Evolutionary conservation across 2,797 vertebrate species (phyloP), one percentile per base, ranked within the genome.

Genomic region (Neostethus bicornis): DNA sequence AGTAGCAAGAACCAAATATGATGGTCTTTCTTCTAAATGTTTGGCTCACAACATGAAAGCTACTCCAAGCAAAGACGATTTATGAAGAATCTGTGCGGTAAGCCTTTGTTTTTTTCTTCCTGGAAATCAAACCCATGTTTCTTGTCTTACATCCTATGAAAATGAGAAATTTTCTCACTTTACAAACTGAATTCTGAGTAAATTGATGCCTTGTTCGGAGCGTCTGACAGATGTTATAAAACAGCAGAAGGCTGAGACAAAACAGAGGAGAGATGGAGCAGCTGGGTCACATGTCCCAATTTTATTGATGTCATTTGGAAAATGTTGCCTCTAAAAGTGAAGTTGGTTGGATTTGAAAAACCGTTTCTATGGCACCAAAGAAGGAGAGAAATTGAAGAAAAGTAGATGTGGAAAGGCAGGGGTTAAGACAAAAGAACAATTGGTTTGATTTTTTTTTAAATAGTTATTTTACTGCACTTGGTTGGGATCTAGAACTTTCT

Each of bases 31-130:
- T 14, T 6, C 5, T 16, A 35, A 16, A 34, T 7, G 37, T 37
- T 6, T 2, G 37, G 16, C 31, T 34, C 12, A 32, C 3, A 13
- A 13, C 29, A 32, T 4, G 11, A 37, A 16, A 44, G 57, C n/a
- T n/a, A 26, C 39, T 34, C 14, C 9, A n/a, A 37, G 34, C 14
- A 45, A 45, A 45, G 42, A 45, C n/a, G n/a, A n/a, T n/a, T n/a
- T n/a, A n/a, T n/a, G n/a, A n/a, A n/a, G n/a, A n/a, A 37, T 37
- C 34, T 16, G n/a, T 37, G 31, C 4, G n/a, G n/a, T n/a, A n/a
- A n/a, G n/a, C n/a, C n/a, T n/a, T n/a, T n/a, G n/a, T n/a, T n/a
- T n/a, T n/a, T n/a, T n/a, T n/a, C n/a, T n/a, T n/a, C 34, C 34
- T 16, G 34, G 34, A 37, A 7, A 37, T 9, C 34, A 17, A 16